Evolutionary conservation across 2,888 invertebrate genomes (phyloP), one percentile per base, ranked within the genome.

Genomic region (Hydriomena furcata): DNA sequence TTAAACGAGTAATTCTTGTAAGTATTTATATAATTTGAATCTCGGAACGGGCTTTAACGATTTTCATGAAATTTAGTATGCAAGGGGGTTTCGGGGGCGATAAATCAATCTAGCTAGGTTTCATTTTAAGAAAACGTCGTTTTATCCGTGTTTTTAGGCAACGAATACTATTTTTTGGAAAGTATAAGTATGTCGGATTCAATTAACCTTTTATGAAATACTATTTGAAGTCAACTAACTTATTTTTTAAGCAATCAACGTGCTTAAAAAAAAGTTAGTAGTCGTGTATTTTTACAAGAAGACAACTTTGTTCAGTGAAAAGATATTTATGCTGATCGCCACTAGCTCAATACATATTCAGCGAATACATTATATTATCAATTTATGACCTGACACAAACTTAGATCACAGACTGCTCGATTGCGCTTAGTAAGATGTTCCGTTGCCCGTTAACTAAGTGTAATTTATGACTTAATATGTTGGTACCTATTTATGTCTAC

Each of bases 341-440:
- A 60, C 57, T 58, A 58, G 66, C 65, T 66, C 63, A 64, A 75
- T 77, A 75, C 71, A 77, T 76, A 79, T 76, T 80, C 75, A 78
- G 63, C 58, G 70, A 64, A 54, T 59, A 64, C 70, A 35, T 17
- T n/a, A 35, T 23, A 73, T 75, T 73, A 76, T 56, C 52, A 50
- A 62, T 58, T 57, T 63, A 60, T 58, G 55, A 63, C 54, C 50
- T 61, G 61, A 61, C 47, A 51, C 60, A 55, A 58, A 56, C 55
- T 49, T 51, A 41, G 40, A 42, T 40, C 36, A 23, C 30, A 37
- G 42, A 56, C 27, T 20, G 6, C 32, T 11, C 32, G 27, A 38
- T 24, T 46, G 41, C 42, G 36, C 41, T 36, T 23, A 52, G 25
- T 20, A 20, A 25, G 30, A 32, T 30, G n/a, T 34, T 20, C 13